phyloP scores from a whole-genome alignment of 1,140 invertebrate genomes.

The Sarcophaga peregrina region DNA sequence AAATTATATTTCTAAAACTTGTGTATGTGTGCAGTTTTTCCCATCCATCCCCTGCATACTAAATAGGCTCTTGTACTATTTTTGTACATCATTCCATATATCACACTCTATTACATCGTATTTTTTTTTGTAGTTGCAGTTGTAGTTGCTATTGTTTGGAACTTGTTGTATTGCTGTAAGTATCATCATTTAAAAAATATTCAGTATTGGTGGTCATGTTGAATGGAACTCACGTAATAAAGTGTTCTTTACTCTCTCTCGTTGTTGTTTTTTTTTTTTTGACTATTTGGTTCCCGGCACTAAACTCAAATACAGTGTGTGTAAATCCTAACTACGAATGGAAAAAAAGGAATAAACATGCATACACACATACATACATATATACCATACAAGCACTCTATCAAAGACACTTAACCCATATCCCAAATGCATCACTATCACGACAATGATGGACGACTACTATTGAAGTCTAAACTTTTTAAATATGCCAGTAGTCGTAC shows the following conservation, averaged over 20 bases:
- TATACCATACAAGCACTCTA: neutral
- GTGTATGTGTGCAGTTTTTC: neutral
- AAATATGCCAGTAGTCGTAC: neutral
- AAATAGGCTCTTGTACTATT: neutral
- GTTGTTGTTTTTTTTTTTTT: too few relatives aligned
- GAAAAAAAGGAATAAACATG: neutral
- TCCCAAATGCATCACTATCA: conserved; percentile 26
- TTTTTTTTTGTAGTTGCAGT: neutral
- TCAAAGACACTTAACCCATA: conserved; percentile 24
- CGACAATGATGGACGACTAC: conserved; percentile 23
- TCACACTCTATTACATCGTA: neutral
- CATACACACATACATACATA: neutral
- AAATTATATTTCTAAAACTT: neutral
- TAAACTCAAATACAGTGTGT: conserved; percentile 14
- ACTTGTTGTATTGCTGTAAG: neutral
- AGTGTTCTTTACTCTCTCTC: neutral
- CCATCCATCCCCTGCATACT: neutral
- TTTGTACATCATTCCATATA: too few relatives aligned
- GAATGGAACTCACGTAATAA: conserved; percentile 1
- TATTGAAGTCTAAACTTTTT: conserved; percentile 30
- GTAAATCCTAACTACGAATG: neutral
- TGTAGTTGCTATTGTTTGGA: neutral
- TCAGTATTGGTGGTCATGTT: conserved; percentile 6
- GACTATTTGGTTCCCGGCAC: neutral
- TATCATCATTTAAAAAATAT: conserved; percentile 11